phyloP scores from a whole-genome alignment of 2,888 invertebrate genomes.

The Aphrophora alni region DNA sequence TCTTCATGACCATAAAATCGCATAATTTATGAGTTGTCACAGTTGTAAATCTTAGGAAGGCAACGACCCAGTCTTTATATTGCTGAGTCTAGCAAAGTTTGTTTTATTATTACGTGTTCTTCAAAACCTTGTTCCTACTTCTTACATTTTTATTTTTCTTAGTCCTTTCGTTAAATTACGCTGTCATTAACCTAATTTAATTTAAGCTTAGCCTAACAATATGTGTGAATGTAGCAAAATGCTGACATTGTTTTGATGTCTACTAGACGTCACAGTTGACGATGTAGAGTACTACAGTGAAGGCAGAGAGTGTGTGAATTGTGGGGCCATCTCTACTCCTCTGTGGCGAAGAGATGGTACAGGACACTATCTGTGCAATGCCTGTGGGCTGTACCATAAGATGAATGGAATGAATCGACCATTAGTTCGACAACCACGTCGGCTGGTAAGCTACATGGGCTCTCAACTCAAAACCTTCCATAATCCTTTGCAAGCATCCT shows the following conservation, averaged over 20 bases:
- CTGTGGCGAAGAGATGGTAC: slow-evolving; percentile 98
- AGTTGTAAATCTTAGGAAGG: too few species aligned
- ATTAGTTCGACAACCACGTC: slow-evolving; percentile 87
- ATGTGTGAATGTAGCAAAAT: neutral
- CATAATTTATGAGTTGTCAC: too few species aligned
- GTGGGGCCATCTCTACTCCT: slow-evolving; percentile 82
- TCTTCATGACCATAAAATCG: too few species aligned
- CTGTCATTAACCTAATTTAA: too few species aligned
- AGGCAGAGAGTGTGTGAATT: slow-evolving; percentile 76
- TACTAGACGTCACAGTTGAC: slow-evolving; percentile 25
- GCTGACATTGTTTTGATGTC: neutral
- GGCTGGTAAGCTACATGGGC: slow-evolving; percentile 72
- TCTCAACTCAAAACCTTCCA: neutral
- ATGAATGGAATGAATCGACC: slow-evolving; percentile 96
- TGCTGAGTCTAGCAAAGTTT: too few species aligned
- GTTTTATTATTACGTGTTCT: too few species aligned
- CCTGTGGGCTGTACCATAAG: slow-evolving; percentile 98
- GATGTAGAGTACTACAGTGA: slow-evolving; percentile 58
- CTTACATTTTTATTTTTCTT: too few species aligned
- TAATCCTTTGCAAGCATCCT: neutral
- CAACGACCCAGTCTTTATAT: too few species aligned
- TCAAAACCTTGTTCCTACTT: too few species aligned
- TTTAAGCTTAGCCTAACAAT: too few species aligned
- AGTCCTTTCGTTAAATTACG: too few species aligned
- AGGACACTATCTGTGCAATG: slow-evolving; percentile 99